Base-by-base conservation (phyloP, 2,113 vertebrate species). In the Onychostoma macrolepis region DNA sequence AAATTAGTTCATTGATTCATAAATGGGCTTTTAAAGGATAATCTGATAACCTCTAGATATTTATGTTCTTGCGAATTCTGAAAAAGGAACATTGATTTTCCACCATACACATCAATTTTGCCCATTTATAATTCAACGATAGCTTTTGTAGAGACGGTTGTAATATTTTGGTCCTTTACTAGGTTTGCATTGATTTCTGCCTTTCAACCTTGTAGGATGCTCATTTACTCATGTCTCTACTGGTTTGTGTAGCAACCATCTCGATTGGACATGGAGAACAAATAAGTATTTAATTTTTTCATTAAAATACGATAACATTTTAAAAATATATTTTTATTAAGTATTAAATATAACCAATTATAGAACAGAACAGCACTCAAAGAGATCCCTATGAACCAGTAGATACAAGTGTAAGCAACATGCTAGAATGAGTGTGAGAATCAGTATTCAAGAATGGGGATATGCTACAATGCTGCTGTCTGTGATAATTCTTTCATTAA, bases 211-310 rank as follows among this genome's bases (percentile, higher is more conserved):
- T 50, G 21, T 82, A 85, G 78, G 24, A 50, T 26, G n/a, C 24
- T 72, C 11, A 30, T 82, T 83, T 89, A 87, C 92, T 89, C 91
- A 87, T 93, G 93, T 94, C 93, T 93, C 93, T 95, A 93, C 93
- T 94, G 94, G 93, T 95, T 93, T 94, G 91, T 92, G 89, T 88
- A 89, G 93, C 92, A 94, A 93, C 93, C 93, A 92, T 81, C 91
- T 92, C 91, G 89, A 93, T 84, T 93, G 92, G 91, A 93, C 88
- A 93, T 93, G 92, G 92, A 94, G 91, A 88, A 74, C 28, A 36
- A 53, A 89, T n/a, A 4, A 24, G 6, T 21, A 67, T 67, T 30
- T 4, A 43, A 30, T 30, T 3, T 19, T 33, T 7, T 33, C 3
- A 33, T 69, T 36, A 4, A 33, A 6, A 72, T 72, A 41, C 8